These are phyloP conservation scores for Parotocinclus haroldoi DNA, from an alignment of 2,797 vertebrate genomes.

Conservation along the genomic window DNA sequence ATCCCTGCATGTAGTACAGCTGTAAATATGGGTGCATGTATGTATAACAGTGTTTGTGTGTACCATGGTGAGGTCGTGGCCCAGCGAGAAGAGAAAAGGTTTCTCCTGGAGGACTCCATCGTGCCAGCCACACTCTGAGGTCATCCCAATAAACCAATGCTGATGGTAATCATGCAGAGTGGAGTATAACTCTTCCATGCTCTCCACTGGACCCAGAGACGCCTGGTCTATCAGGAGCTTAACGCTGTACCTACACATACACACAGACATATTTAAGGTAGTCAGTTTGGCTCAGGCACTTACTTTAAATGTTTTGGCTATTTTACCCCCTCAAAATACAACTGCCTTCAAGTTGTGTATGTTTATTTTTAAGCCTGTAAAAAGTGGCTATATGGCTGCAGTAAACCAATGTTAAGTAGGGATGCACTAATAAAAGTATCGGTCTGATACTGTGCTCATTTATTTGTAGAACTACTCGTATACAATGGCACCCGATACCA, in stretches of 20 bases:
- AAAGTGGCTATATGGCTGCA: too few species aligned
- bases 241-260: slow-evolving; percentile 81
- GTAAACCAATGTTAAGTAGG: too few species aligned
- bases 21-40: neutral
- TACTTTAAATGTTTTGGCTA: too few species aligned
- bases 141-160: slow-evolving; percentile 92
- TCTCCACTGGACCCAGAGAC: slow-evolving; percentile 86
- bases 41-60: neutral
- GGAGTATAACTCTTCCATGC: slow-evolving; percentile 80
- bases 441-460: too few species aligned
- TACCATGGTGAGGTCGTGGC: slow-evolving; percentile 93
- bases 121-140: slow-evolving; percentile 89
- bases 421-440: too few species aligned
- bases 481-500: too few species aligned
- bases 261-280: slow-evolving; percentile 5
- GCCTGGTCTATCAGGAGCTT: slow-evolving; percentile 96
- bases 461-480: too few species aligned
- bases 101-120: slow-evolving; percentile 90
- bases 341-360: too few species aligned
- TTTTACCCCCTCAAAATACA: too few species aligned
- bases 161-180: slow-evolving; percentile 88
- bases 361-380: too few species aligned
- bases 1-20: too few species aligned
- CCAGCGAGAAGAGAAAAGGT: slow-evolving; percentile 90
- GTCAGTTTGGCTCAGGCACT: too few species aligned